Evolutionary conservation across 2,888 invertebrate genomes (phyloP).

Genomic region (Ectemnius cavifrons): DNA sequence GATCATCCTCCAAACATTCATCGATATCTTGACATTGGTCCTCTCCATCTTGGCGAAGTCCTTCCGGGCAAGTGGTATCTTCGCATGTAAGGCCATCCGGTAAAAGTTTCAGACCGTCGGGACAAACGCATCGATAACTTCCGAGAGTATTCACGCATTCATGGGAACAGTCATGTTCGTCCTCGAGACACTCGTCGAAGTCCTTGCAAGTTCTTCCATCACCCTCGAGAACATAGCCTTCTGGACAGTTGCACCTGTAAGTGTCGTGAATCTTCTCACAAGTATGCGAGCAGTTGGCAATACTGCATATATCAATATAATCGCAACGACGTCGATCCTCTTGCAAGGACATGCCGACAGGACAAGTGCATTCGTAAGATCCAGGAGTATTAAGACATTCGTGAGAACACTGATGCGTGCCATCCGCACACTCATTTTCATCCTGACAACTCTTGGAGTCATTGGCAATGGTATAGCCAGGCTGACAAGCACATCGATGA

Average conservation of each 20-base stretch:
- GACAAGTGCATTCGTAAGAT: constrained; percentile 79
- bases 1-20: constrained; percentile 75
- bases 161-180: constrained; percentile 78
- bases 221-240: constrained; percentile 75
- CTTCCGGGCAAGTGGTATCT: constrained; percentile 58
- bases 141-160: constrained; percentile 69
- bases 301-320: constrained; percentile 52
- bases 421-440: constrained; percentile 80
- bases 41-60: constrained; percentile 60
- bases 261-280: constrained; percentile 79
- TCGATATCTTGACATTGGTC: constrained; percentile 66
- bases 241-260: constrained; percentile 80
- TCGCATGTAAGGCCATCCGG: constrained; percentile 76
- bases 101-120: constrained; percentile 61
- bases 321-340: constrained; percentile 58
- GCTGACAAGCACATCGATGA: constrained; percentile 81
- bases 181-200: constrained; percentile 74
- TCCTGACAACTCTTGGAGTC: constrained; percentile 74
- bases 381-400: constrained; percentile 81
- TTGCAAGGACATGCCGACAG: constrained; percentile 71
- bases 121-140: constrained; percentile 74
- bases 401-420: constrained; percentile 79
- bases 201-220: constrained; percentile 76
- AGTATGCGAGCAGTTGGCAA: constrained; percentile 75
- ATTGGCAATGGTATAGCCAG: constrained; percentile 67